These are phyloP conservation scores for Cavia aperea DNA, from an alignment of 2,113 vertebrate genomes.

Conservation along the genomic window DNA sequence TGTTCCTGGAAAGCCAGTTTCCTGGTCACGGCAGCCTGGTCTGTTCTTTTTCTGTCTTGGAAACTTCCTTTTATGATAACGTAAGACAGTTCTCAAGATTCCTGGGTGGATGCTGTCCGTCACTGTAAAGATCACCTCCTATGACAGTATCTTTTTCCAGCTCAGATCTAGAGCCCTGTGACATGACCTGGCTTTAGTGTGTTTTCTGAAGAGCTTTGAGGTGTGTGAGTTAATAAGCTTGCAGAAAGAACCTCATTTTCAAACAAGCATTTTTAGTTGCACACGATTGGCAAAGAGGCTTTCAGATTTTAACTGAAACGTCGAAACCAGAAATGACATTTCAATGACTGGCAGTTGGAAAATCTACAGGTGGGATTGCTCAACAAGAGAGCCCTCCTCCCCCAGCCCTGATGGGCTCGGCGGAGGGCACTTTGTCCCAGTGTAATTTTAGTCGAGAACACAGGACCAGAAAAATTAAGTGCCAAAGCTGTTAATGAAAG, in stretches of 20 bases:
- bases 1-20: neutral
- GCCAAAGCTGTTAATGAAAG: neutral
- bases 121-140: neutral
- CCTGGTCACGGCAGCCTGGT: fast-evolving
- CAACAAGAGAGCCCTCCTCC: neutral
- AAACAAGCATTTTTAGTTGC: neutral
- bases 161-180: neutral
- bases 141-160: neutral
- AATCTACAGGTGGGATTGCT: neutral
- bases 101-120: neutral
- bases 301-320: neutral
- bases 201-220: neutral
- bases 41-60: neutral
- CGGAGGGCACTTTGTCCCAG: neutral
- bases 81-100: neutral
- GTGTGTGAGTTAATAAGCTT: neutral
- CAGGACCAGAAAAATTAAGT: neutral
- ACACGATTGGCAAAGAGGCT: neutral
- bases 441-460: neutral
- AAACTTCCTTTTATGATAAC: neutral
- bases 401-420: neutral
- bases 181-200: neutral
- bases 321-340: neutral
- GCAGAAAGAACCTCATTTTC: neutral
- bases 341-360: neutral